phyloP scores from a whole-genome alignment of 2,113 vertebrate species.

The Salvator merianae region DNA sequence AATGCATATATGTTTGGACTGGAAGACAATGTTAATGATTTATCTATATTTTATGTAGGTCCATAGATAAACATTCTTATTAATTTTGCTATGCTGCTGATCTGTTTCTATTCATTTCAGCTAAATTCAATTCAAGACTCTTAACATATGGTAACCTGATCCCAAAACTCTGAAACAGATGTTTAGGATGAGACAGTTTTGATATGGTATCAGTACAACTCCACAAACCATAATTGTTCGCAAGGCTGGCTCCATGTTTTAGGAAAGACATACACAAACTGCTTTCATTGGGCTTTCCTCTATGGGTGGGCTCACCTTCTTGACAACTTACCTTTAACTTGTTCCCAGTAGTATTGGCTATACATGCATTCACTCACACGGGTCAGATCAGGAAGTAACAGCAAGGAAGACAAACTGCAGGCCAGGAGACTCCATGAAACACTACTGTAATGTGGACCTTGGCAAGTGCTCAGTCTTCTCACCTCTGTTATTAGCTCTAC shows the following conservation, averaged over 20 bases:
- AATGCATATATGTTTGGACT: slow-evolving; percentile 31
- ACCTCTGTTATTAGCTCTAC: neutral
- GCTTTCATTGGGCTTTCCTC: neutral
- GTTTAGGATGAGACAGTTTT: neutral
- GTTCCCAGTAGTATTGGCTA: too few relatives aligned
- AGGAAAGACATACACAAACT: neutral
- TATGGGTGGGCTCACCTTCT: neutral
- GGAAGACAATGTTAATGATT: slow-evolving; percentile 22
- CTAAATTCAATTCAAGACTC: neutral
- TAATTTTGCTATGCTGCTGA: slow-evolving; percentile 13
- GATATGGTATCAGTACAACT: neutral
- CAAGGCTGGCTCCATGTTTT: neutral
- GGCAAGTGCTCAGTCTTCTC: neutral
- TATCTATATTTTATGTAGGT: slow-evolving; percentile 31
- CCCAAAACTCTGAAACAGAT: neutral
- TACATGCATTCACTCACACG: too few relatives aligned
- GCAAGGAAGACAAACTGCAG: neutral
- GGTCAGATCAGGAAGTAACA: neutral
- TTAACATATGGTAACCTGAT: neutral
- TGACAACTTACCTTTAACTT: neutral
- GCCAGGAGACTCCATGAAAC: too few relatives aligned
- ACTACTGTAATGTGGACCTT: neutral
- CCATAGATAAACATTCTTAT: slow-evolving; percentile 19
- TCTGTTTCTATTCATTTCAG: neutral
- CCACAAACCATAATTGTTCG: neutral